phyloP scores from a whole-genome alignment of 2,888 invertebrate genomes.

The Poecilus cupreus region DNA sequence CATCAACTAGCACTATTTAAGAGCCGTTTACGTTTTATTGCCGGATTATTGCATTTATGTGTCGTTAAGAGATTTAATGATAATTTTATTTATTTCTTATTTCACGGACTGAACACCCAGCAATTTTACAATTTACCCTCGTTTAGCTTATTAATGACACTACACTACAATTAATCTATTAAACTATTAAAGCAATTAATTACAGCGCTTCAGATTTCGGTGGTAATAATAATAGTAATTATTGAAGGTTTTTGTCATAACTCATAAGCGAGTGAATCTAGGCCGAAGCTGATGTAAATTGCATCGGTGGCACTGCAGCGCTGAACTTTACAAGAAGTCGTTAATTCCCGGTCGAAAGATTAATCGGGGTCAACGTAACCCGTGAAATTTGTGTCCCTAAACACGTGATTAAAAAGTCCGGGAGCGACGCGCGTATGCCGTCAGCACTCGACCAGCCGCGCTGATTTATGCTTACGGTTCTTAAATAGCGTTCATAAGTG shows the following conservation, averaged over 20 bases:
- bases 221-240: background rate
- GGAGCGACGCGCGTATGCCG: background rate
- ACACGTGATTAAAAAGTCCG: conserved; percentile 36
- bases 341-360: conserved; percentile 52
- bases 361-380: conserved; percentile 52
- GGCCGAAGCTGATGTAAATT: conserved; percentile 32
- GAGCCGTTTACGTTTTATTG: conserved; percentile 47
- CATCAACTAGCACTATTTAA: conserved; percentile 52
- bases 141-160: background rate
- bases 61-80: conserved; percentile 13
- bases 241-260: background rate
- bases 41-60: conserved; percentile 43
- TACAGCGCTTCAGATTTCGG: background rate
- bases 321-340: conserved; percentile 53
- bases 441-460: background rate
- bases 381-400: conserved; percentile 23
- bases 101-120: background rate
- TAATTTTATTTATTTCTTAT: conserved; percentile 20
- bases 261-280: conserved; percentile 37
- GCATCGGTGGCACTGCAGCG: conserved; percentile 46
- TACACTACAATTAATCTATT: background rate
- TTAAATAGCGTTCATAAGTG: conserved; percentile 55
- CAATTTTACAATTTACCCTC: conserved; percentile 1
- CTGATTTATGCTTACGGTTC: conserved; percentile 44
- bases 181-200: background rate